A percentile compares a stretch with the other conserved stretches of the same genome.
These are phyloP conservation scores for Protonibea diacanthus DNA, from an alignment of 2,797 vertebrate species.

Conservation along the genomic window DNA sequence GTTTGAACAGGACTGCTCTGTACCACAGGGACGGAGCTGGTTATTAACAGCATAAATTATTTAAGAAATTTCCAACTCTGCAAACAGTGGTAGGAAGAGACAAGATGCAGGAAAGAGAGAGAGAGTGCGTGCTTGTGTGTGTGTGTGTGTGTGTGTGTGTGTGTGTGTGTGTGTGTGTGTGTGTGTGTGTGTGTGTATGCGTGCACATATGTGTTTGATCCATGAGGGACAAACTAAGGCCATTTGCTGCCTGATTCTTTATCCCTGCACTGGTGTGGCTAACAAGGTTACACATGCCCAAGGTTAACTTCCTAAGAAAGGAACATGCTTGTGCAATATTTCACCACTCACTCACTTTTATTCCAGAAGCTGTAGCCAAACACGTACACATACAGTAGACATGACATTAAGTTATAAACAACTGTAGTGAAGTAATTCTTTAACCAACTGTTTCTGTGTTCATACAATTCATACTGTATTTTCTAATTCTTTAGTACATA, in stretches of 20 bases:
- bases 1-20: constrained; percentile 83
- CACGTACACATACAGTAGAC: constrained; percentile 21
- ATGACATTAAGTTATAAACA: too few species aligned
- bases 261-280: constrained; percentile 61
- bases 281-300: constrained; percentile 71
- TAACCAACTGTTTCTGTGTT: not conserved
- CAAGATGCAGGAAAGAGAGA: constrained; percentile 44
- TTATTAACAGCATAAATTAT: constrained; percentile 89
- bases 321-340: constrained; percentile 50
- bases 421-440: not conserved
- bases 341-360: constrained; percentile 25
- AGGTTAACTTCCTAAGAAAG: constrained; percentile 60
- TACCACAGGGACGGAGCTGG: constrained; percentile 74
- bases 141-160: too few species aligned
- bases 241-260: constrained; percentile 64
- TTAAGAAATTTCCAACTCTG: constrained; percentile 83
- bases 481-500: not conserved
- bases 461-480: not conserved
- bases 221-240: constrained; percentile 62
- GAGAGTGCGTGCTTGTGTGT: not conserved
- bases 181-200: constrained; percentile 44
- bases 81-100: constrained; percentile 79
- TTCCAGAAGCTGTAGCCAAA: constrained; percentile 29
- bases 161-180: constrained; percentile 24
- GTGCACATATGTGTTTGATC: constrained; percentile 32